These are phyloP conservation scores for rat (Rattus norvegicus) DNA, from an alignment of 2,113 vertebrate genomes.

Conservation along the genomic window GRCr8 NC_086031.1:1869001-1869500, in stretches of 20 bases:
- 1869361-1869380: neutral
- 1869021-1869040: too few species aligned
- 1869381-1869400: neutral
- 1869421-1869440: slow-evolving; percentile 27
- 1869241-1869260: neutral
- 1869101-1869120: neutral
- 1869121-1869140: neutral
- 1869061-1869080: neutral
- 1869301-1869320: fast-evolving
- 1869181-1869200: neutral
- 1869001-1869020: neutral
- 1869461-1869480: slow-evolving; percentile 25
- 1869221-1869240: too few species aligned
- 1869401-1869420: slow-evolving; percentile 23
- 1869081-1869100: neutral
- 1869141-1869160: neutral
- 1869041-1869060: neutral
- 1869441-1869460: slow-evolving; percentile 41
- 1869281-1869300: fast-evolving
- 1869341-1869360: neutral
- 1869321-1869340: neutral
- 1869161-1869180: neutral
- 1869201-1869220: neutral
- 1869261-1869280: neutral
- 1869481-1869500: neutral